Evolutionary conservation across 2,888 invertebrate species (phyloP).

Genomic region (Phyto melanocephala): DNA sequence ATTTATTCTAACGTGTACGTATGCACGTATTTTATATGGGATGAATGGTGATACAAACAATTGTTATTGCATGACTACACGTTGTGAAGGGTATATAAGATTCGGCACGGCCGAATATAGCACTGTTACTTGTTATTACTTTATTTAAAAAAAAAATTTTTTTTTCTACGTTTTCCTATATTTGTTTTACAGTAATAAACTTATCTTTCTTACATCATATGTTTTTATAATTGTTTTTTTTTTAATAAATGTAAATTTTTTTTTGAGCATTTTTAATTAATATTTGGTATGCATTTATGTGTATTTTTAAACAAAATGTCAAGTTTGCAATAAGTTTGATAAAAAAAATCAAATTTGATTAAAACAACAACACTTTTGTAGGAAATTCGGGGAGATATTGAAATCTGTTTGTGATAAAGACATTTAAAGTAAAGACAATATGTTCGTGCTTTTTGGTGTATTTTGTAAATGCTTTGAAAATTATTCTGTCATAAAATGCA

Average conservation of each 20-base stretch:
- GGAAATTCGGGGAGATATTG: background rate
- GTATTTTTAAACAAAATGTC: constrained; percentile 4
- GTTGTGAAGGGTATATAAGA: too few species aligned
- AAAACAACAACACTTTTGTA: background rate
- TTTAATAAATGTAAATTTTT: too few species aligned
- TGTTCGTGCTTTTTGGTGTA: background rate
- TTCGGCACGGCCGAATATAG: too few species aligned
- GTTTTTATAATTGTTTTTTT: background rate
- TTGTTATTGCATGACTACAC: too few species aligned
- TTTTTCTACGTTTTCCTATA: background rate
- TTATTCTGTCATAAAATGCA: too few species aligned
- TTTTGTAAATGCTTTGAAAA: background rate
- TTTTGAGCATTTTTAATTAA: constrained; percentile 12
- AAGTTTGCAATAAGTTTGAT: constrained; percentile 1
- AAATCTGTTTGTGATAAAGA: background rate
- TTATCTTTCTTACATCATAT: constrained; percentile 33
- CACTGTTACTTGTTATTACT: background rate
- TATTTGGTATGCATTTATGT: background rate
- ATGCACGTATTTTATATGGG: too few species aligned
- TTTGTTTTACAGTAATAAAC: background rate
- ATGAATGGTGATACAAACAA: too few species aligned
- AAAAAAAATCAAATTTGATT: constrained; percentile 27
- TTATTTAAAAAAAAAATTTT: background rate
- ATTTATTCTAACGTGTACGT: too few species aligned
- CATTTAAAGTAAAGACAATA: background rate